phyloP scores from a whole-genome alignment of 2,888 invertebrate genomes.

The Diploptera punctata region DNA sequence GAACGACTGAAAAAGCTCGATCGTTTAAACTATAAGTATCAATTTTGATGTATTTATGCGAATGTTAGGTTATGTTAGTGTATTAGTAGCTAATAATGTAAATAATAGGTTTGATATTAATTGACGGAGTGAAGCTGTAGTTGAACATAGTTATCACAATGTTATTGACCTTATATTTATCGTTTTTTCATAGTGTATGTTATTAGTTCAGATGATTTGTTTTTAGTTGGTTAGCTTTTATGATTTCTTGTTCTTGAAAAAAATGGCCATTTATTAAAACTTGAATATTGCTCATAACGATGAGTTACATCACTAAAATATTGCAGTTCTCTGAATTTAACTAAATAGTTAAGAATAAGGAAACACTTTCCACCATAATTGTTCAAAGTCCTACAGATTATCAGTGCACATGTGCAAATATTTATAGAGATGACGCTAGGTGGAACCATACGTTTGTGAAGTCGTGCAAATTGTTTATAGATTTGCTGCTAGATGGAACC shows the following conservation, averaged over 20 bases:
- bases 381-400: too few relatives aligned
- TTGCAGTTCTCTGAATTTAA: too few relatives aligned
- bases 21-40: slow-evolving; percentile 89
- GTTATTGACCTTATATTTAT: background rate
- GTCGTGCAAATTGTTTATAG: too few relatives aligned
- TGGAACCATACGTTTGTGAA: too few relatives aligned
- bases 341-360: too few relatives aligned
- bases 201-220: background rate
- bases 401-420: too few relatives aligned
- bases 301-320: too few relatives aligned
- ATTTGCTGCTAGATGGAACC: too few relatives aligned
- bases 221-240: slow-evolving; percentile 71
- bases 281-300: too few relatives aligned
- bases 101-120: background rate
- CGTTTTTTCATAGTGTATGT: background rate
- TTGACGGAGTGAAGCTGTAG: background rate
- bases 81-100: background rate
- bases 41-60: slow-evolving; percentile 18
- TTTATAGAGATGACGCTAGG: too few relatives aligned
- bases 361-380: too few relatives aligned
- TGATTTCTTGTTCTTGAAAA: slow-evolving; percentile 61
- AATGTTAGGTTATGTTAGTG: background rate
- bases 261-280: too few relatives aligned
- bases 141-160: background rate
- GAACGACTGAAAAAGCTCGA: slow-evolving; percentile 75